Evolutionary conservation across 2,113 vertebrate species (phyloP), one percentile per base, ranked within the genome.

Genomic region (Polyodon spathula): DNA sequence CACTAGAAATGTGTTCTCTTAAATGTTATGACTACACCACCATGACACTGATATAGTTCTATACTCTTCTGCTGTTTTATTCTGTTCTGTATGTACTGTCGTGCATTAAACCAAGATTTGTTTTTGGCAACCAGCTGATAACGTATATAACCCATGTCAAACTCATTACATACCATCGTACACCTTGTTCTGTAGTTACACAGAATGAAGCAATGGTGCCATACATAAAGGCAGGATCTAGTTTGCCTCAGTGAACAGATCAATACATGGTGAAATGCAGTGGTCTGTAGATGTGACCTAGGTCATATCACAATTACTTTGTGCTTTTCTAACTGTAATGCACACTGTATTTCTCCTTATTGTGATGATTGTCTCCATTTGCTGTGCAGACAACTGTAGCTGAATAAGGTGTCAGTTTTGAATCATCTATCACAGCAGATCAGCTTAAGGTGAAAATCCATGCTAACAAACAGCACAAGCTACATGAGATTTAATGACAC

Each of bases 191-290:
- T 41, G 48, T 9, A 59, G 27, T n/a, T 58, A 16, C 37, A 17
- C 14, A 46, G 17, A 14, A 73, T 57, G 65, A 50, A 50, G 14
- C 5, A n/a, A 50, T 27, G 27, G 27, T 50, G 48, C 48, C 4
- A 11, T 50, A 50, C 48, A n/a, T 11, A 50, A 50, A 50, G 15
- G 14, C 15, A n/a, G 48, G 9, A 12, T 11, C 15, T 50, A 12
- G 48, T 14, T n/a, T 50, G 42, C 12, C 48, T 50, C 27, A n/a
- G 48, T 50, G 48, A 50, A n/a, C 12, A 50, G 48, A 50, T 50
- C 48, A 50, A 50, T 50, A 50, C 12, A n/a, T 50, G 48, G 48
- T 50, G 48, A 4, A 50, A 50, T 50, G 48, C 48, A 12, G 48
- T 50, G 48, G 48, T 11, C 48, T 50, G 48, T 50, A 11, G 48